Conservation (phyloP, 2,888 invertebrate species). For the Pseudococcus longispinus region DNA sequence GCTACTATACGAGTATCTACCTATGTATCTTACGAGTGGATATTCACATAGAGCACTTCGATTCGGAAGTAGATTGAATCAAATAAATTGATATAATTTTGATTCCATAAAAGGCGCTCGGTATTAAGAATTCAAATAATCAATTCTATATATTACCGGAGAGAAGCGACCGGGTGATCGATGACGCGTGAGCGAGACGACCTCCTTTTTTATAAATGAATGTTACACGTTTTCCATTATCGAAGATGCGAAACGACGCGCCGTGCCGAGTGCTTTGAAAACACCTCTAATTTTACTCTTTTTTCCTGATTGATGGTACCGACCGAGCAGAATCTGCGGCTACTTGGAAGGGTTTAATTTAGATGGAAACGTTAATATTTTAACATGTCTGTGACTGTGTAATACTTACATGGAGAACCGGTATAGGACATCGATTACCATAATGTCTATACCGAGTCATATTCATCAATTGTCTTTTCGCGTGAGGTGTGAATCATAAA, state of each 20-base stretch:
- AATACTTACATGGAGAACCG: background rate
- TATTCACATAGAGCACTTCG: background rate
- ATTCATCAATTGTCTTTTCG: background rate
- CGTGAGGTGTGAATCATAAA: background rate
- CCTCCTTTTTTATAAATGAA: conserved; percentile 31
- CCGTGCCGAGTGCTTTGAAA: background rate
- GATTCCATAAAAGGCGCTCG: background rate
- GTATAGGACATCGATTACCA: background rate
- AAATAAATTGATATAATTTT: conserved; percentile 15
- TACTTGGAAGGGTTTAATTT: background rate
- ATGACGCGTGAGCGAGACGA: conserved; percentile 35
- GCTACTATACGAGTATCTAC: background rate
- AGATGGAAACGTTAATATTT: conserved; percentile 30
- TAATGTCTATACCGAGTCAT: background rate
- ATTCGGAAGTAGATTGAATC: background rate
- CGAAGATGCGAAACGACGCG: background rate
- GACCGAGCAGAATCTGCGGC: background rate
- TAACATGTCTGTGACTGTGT: background rate
- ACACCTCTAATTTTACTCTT: conserved; percentile 2
- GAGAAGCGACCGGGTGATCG: conserved; percentile 4
- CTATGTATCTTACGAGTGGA: background rate
- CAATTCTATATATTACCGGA: background rate
- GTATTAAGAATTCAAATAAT: conserved; percentile 37
- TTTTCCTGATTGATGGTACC: conserved; percentile 14
- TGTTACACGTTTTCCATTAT: background rate